A percentile compares a stretch with the other conserved stretches of the same genome.
These are phyloP conservation scores for Phaethon lepturus DNA, from an alignment of 2,113 vertebrate genomes.

Conservation along the genomic window DNA sequence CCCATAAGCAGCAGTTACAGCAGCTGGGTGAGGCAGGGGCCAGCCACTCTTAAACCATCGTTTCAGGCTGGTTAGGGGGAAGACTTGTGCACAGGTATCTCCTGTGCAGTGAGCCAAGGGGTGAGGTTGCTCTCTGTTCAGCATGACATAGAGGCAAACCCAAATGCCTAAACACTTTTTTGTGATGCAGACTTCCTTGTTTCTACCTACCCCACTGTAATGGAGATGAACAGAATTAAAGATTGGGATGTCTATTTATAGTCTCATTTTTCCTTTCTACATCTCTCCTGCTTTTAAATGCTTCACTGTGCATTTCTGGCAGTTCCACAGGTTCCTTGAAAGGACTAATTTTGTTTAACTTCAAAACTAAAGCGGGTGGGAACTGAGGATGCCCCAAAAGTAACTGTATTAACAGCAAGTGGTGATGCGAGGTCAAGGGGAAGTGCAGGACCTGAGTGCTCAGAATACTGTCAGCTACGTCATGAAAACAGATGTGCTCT, in stretches of 20 bases:
- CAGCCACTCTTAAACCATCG: accelerated
- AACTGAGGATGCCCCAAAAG: neutral
- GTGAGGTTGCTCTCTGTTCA: neutral
- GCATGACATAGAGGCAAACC: neutral
- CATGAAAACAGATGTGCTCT: constrained; percentile 25
- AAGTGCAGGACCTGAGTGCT: constrained; percentile 14
- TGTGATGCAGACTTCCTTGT: neutral
- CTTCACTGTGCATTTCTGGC: neutral
- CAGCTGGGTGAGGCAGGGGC: neutral
- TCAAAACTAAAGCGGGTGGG: neutral
- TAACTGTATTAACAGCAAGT: constrained; percentile 37
- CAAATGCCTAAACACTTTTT: neutral
- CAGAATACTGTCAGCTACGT: neutral
- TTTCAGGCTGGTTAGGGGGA: neutral
- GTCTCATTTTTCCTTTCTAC: neutral
- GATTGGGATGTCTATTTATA: neutral
- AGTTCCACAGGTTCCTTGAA: neutral
- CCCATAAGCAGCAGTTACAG: neutral
- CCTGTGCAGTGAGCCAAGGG: neutral
- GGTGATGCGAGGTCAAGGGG: neutral
- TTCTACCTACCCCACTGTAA: neutral
- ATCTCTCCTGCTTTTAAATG: neutral
- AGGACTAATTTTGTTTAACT: neutral
- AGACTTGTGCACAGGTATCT: neutral
- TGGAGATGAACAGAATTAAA: neutral